A percentile compares a stretch with the other conserved stretches of the same genome.
Evolutionary conservation across 1,140 invertebrate genomes (phyloP).

Genomic region (Lineus longissimus): DNA sequence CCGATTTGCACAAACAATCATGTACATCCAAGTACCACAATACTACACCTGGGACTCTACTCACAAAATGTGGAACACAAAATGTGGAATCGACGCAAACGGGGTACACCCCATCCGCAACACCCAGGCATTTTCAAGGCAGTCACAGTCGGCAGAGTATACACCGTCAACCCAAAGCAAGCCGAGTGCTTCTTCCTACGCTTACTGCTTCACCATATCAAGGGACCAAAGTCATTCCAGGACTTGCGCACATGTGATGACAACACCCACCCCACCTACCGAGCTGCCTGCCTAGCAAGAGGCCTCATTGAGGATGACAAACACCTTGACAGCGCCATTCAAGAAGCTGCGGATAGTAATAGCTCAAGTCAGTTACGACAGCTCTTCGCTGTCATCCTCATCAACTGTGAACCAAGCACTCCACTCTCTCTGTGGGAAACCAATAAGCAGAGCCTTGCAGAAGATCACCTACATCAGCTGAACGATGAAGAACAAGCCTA

Average conservation of each 20-base stretch:
- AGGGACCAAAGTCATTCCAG: neutral
- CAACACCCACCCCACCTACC: neutral
- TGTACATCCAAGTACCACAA: conserved; percentile 36
- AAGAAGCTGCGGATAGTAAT: neutral
- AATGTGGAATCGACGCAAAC: conserved; percentile 5
- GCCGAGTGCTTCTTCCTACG: neutral
- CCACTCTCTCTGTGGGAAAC: neutral
- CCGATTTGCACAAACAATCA: conserved; percentile 36
- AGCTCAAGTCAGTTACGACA: neutral
- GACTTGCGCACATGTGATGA: neutral
- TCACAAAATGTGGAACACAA: conserved; percentile 9
- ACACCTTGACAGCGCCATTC: neutral
- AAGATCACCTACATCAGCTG: conserved; percentile 10
- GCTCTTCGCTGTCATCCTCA: conserved; percentile 1
- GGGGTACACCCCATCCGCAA: neutral
- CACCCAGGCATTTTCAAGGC: neutral
- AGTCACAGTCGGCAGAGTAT: neutral
- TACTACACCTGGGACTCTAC: conserved; percentile 39
- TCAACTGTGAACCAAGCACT: neutral
- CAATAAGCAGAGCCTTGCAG: neutral
- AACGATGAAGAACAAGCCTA: neutral
- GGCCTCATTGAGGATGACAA: conserved; percentile 3
- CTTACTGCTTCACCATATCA: neutral
- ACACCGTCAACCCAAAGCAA: conserved; percentile 1
- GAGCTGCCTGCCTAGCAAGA: neutral